A percentile compares a stretch with the other conserved stretches of the same genome.
phyloP scores from a whole-genome alignment of 2,113 vertebrate genomes.

The Pseudopodoces humilis region DNA sequence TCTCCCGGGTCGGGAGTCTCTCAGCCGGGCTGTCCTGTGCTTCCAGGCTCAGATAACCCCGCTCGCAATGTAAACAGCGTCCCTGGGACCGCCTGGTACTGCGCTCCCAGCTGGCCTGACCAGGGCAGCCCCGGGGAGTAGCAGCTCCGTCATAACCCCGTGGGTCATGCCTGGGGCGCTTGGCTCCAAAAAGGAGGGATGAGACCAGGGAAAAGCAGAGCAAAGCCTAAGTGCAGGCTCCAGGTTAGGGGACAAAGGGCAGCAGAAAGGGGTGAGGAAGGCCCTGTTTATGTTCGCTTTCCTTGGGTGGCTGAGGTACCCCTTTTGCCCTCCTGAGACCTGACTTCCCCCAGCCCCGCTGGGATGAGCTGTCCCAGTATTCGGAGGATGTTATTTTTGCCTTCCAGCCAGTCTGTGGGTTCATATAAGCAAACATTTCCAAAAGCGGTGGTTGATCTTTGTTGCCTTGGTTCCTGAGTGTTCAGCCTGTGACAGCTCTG shows the following conservation, averaged over 20 bases:
- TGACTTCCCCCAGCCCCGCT: background rate
- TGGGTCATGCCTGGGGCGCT: background rate
- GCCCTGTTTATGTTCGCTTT: background rate
- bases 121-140: background rate
- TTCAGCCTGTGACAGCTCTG: background rate
- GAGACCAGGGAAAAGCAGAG: background rate
- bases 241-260: background rate
- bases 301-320: background rate
- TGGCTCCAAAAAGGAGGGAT: background rate
- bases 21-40: background rate
- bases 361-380: background rate
- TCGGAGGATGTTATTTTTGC: conserved; percentile 60
- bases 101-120: background rate
- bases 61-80: background rate
- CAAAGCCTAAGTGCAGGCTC: background rate
- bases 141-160: background rate
- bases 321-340: background rate
- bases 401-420: conserved; percentile 47
- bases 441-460: conserved; percentile 1
- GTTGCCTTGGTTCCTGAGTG: conserved; percentile 18
- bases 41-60: background rate
- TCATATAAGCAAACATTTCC: conserved; percentile 64
- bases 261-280: background rate
- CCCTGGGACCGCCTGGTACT: background rate
- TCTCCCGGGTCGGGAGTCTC: background rate